These are phyloP conservation scores for Gavialis gangeticus DNA, from an alignment of 2,113 vertebrate species.

Conservation along the genomic window DNA sequence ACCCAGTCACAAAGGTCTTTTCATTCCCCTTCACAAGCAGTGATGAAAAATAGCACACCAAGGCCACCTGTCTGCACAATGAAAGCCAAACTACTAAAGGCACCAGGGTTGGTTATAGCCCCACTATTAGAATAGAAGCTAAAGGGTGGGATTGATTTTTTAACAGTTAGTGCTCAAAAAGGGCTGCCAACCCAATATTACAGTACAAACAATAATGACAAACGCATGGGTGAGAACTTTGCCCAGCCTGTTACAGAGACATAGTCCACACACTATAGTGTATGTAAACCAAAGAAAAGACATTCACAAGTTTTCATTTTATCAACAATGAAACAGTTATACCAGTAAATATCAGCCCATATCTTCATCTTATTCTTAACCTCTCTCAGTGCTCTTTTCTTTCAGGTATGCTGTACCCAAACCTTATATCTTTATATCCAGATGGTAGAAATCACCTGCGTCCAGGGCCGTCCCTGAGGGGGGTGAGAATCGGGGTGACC, in stretches of 20 bases:
- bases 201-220: background rate
- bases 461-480: background rate
- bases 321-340: background rate
- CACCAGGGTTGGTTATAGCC: background rate
- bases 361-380: background rate
- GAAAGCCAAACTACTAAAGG: background rate
- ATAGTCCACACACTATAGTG: background rate
- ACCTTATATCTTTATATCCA: background rate
- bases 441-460: background rate
- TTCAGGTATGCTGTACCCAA: background rate
- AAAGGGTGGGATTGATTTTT: background rate
- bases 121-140: background rate
- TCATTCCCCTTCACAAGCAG: background rate
- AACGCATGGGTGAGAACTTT: background rate
- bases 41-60: background rate
- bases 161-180: background rate
- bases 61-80: background rate
- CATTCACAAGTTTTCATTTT: background rate
- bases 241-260: background rate
- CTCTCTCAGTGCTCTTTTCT: no score
- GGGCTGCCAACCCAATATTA: background rate
- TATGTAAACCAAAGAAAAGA: background rate
- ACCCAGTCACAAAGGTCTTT: background rate
- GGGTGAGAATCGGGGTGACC: no score
- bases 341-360: background rate